Conservation (phyloP, 2,113 vertebrate genomes). For the Rhinogobius similis region DNA sequence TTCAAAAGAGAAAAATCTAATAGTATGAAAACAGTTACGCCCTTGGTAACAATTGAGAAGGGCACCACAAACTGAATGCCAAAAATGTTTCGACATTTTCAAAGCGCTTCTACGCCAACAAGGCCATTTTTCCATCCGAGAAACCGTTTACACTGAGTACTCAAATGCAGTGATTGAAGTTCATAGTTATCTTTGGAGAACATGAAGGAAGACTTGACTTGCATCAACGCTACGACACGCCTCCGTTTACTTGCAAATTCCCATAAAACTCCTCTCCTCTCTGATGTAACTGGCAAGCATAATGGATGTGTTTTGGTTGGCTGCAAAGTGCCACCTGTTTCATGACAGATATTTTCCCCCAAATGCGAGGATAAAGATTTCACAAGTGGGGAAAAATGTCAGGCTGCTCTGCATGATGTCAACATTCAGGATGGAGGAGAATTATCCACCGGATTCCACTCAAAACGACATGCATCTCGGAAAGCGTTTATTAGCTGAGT, state of each 20-base stretch:
- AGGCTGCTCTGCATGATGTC: slow-evolving; percentile 27
- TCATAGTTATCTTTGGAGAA: not conserved
- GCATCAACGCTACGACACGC: not conserved
- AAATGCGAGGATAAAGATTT: slow-evolving; percentile 14
- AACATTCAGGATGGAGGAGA: slow-evolving; percentile 25
- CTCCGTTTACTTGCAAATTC: not conserved
- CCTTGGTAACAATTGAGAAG: not conserved
- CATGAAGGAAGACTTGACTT: not conserved
- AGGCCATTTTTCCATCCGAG: not conserved
- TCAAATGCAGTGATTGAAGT: slow-evolving; percentile 1
- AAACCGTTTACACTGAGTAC: not conserved
- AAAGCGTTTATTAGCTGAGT: slow-evolving; percentile 32
- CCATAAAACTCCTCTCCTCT: not conserved
- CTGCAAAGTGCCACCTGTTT: slow-evolving; percentile 24
- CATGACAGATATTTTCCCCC: slow-evolving; percentile 16
- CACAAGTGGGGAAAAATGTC: slow-evolving; percentile 30
- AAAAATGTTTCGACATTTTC: not conserved
- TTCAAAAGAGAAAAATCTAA: not conserved
- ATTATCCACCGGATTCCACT: not conserved
- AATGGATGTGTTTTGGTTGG: slow-evolving; percentile 9
- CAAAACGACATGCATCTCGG: slow-evolving; percentile 17
- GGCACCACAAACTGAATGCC: not conserved
- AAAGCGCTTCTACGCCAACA: too few species aligned
- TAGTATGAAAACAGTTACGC: not conserved
- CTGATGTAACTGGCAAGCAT: slow-evolving; percentile 2